phyloP scores from a whole-genome alignment of 2,113 vertebrate genomes.

The Myotis lucifugus region DNA sequence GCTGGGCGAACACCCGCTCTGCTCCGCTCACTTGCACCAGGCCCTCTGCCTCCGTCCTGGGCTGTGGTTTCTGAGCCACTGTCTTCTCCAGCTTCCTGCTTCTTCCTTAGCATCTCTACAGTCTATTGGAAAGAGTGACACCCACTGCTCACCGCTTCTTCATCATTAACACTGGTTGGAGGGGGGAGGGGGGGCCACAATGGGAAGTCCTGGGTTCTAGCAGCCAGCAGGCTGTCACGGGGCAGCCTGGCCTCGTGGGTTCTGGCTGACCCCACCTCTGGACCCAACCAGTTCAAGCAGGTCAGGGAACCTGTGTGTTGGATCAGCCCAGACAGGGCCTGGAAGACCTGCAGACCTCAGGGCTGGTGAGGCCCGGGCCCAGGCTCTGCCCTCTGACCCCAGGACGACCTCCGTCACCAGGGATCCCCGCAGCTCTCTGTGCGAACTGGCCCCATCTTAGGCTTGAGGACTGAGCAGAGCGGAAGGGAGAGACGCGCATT shows the following conservation, averaged over 20 bases:
- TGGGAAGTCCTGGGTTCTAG: not conserved
- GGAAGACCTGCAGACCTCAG: not conserved
- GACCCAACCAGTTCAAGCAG: not conserved
- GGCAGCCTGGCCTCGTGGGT: not conserved
- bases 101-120: not conserved
- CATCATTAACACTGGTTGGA: not conserved
- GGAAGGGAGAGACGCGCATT: not conserved
- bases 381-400: not conserved
- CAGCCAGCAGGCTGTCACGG: not conserved
- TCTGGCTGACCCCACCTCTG: not conserved
- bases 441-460: too few relatives aligned
- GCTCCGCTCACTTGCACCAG: not conserved
- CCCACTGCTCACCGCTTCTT: not conserved
- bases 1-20: not conserved
- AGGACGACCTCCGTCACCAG: not conserved
- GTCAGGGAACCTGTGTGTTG: not conserved
- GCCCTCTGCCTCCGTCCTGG: not conserved
- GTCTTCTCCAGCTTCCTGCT: not conserved
- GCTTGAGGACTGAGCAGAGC: not conserved
- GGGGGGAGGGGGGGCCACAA: fast-evolving
- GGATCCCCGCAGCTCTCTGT: not conserved
- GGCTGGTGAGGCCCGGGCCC: not conserved
- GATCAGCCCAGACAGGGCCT: not conserved
- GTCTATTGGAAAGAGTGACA: not conserved
- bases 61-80: not conserved